Conservation (phyloP, 1,140 invertebrate genomes). For the Hylaeus volcanicus region DNA sequence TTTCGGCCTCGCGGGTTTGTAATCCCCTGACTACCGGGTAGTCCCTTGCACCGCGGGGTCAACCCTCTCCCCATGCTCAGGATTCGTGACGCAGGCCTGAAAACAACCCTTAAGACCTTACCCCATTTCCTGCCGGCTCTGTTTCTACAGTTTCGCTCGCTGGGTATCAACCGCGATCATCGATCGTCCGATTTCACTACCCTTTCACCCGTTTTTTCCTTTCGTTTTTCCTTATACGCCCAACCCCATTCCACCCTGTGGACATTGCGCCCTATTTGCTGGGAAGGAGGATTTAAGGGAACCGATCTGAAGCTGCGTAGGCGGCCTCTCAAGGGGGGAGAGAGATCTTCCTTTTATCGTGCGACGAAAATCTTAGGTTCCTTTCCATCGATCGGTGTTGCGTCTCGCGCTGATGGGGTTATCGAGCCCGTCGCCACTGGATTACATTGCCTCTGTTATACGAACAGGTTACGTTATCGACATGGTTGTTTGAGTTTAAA, state of each 20-base stretch:
- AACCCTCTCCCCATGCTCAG: slow-evolving; percentile 5
- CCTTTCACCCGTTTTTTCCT: slow-evolving; percentile 10
- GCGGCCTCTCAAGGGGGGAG: too few species aligned
- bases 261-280: slow-evolving; percentile 46
- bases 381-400: not conserved
- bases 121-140: slow-evolving; percentile 23
- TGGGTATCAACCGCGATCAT: slow-evolving; percentile 7
- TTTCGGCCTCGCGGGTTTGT: slow-evolving; percentile 57
- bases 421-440: not conserved
- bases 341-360: too few species aligned
- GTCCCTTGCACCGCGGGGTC: not conserved
- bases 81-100: slow-evolving; percentile 42
- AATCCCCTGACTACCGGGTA: slow-evolving; percentile 49
- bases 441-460: not conserved
- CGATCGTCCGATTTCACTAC: slow-evolving; percentile 49
- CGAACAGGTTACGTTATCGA: not conserved
- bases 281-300: slow-evolving; percentile 35
- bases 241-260: slow-evolving; percentile 27
- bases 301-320: not conserved
- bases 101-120: slow-evolving; percentile 51
- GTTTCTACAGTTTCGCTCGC: not conserved
- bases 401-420: not conserved
- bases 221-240: not conserved
- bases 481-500: not conserved
- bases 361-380: not conserved